Evolutionary conservation across 1,140 invertebrate species (phyloP), one percentile per base, ranked within the genome.

Genomic region (Leptinotarsa defecta): DNA sequence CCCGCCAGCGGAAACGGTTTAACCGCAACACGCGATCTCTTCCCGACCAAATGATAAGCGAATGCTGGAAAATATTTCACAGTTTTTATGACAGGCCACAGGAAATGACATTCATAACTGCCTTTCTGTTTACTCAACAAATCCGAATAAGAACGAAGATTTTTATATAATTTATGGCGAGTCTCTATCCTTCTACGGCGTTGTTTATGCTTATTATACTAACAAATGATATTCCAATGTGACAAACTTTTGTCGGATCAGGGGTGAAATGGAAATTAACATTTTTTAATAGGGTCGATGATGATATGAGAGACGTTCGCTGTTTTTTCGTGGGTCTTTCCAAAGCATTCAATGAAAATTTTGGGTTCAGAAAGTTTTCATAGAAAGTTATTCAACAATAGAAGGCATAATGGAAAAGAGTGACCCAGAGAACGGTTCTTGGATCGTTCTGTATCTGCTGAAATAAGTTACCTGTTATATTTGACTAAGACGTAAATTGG

Each of bases 41-140:
- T 57, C 52, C 52, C 52, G 17, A 57, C 52, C 52, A 57, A 73
- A 72, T 64, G 71, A 73, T 73, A 73, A 73, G 73, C 73, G 68
- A 74, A 61, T 62, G 48, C 48, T 63, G n/a, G 61, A 22, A 63
- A 70, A 73, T 48, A 73, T 43, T 73, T 27, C 48, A 73, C 57
- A 11, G 62, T 73, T 73, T 63, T 73, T 64, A 70, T 52, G 43
- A 70, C 68, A 65, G 64, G 17, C 20, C 64, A 20, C 64, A 65
- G 64, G 22, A 65, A 65, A 65, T 65, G 64, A 15, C 64, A 65
- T 65, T 65, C 64, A 65, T 65, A 65, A 24, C 64, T 65, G 20
- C 52, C n/a, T 57, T 19, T 57, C 52, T 57, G 52, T 57, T 57
- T 57, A 57, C 52, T 57, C 6, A 57, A 57, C 52, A 65, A 65